Percentiles rank a stretch among this genome's conserved stretches.
Evolutionary conservation across 2,888 invertebrate species (phyloP).

Genomic region (Spatulosminthurus flaviceps): DNA sequence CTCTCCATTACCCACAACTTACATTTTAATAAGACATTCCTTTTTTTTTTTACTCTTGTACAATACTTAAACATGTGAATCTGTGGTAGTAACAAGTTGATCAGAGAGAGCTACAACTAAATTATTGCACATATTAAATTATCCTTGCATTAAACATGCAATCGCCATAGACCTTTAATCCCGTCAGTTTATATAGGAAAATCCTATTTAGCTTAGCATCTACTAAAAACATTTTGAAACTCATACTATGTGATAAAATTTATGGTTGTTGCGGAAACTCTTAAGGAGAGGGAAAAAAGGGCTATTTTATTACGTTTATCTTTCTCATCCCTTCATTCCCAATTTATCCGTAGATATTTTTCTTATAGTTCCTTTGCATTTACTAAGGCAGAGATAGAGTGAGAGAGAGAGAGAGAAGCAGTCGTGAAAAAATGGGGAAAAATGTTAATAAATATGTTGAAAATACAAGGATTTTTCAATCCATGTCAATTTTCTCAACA

Average conservation of each 20-base stretch:
- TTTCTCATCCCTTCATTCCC: background rate
- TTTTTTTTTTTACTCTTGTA: too few relatives aligned
- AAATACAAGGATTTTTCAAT: background rate
- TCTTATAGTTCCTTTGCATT: too few relatives aligned
- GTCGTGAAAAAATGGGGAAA: too few relatives aligned
- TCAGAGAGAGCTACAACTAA: background rate
- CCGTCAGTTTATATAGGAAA: background rate
- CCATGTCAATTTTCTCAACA: background rate
- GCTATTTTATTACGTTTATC: background rate
- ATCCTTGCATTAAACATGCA: slow-evolving; percentile 13
- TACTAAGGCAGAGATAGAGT: too few relatives aligned
- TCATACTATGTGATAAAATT: too few relatives aligned
- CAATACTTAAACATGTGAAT: background rate
- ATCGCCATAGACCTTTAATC: background rate
- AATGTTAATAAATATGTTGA: too few relatives aligned
- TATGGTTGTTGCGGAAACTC: too few relatives aligned
- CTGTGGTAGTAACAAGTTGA: slow-evolving; percentile 15
- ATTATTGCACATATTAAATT: slow-evolving; percentile 21
- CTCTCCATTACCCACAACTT: background rate
- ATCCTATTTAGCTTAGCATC: too few relatives aligned
- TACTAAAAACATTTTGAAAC: too few relatives aligned
- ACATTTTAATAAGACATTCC: too few relatives aligned
- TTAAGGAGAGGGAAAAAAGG: too few relatives aligned
- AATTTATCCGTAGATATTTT: too few relatives aligned
- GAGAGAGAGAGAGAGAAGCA: background rate